Base-by-base conservation (phyloP, 2,113 vertebrate species). In the Lepisosteus oculatus region DNA sequence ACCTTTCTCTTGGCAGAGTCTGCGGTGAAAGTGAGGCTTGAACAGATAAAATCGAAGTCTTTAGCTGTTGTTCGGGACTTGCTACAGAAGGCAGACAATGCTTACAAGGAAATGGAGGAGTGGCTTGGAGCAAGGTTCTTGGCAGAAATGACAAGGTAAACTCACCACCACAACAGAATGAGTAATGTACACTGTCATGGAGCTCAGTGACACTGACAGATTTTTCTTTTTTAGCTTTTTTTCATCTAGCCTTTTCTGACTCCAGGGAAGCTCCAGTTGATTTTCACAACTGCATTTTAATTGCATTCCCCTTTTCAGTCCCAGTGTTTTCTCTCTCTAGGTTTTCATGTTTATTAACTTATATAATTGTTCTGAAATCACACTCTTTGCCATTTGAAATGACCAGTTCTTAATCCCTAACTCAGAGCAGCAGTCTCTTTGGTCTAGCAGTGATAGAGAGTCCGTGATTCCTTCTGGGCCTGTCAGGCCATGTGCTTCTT, bases 131-230 rank as follows among this genome's bases (percentile, higher is more conserved):
- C 84, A 13, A 85, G 75, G 43, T 96, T 91, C 74, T 76, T 94
- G 75, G 86, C 82, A 56, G 95, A 95, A 85, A 93, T 93, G 91
- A 90, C 89, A 73, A 94, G 95, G 96, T 96, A 92, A 82, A 9
- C 0, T 55, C n/a, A 14, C 2, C 11, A n/a, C 11, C 56, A n/a
- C 56, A 59, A 12, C n/a, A 3, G 12, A 59, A 12, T 59, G 14
- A 59, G 7, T 12, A 11, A n/a, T 59, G 56, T 59, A 13, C 11
- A 59, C 56, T n/a, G 11, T 13, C 3, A 12, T 59, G 47, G 44
- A 77, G 59, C 41, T 15, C 47, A 41, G 76, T 55, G 65, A 3
- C 29, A 41, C 29, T 9, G 63, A 42, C 43, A 54, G 5, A 3
- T 66, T 44, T 3, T n/a, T 70, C 11, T 43, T 17, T 51, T 3